Evolutionary conservation across 1,140 invertebrate genomes (phyloP), one percentile per base, ranked within the genome.

Genomic region (Neomicropteryx cornuta): DNA sequence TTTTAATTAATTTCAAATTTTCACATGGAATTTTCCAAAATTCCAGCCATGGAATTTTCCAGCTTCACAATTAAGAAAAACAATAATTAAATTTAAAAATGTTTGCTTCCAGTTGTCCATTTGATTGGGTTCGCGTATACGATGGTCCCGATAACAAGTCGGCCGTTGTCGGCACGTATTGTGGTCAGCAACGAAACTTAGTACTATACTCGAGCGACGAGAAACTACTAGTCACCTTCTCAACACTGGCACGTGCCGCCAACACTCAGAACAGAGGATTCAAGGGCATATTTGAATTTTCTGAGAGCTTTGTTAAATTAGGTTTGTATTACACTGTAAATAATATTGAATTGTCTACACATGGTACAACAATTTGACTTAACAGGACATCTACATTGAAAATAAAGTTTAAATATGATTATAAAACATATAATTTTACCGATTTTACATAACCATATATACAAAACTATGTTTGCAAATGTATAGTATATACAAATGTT

Each of bases 51-150:
- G n/a, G n/a, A n/a, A n/a, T n/a, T n/a, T n/a, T n/a, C n/a, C n/a
- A n/a, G n/a, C n/a, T n/a, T n/a, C n/a, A n/a, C n/a, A n/a, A n/a
- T n/a, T n/a, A n/a, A n/a, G 13, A 33, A 36, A 1, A 27, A 8
- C 24, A 13, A 5, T 22, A 28, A n/a, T 23, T 16, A 1, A 11
- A 21, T 11, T 23, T 4, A 11, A 19, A 18, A 20, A 21, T 35
- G 28, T 24, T 36, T 13, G 22, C 14, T 40, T 42, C 4, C 71
- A 98, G 95, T 61, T 99, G 96, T 73, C 96, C 96, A 37, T 96
- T 97, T 73, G 96, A 98, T 71, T 91, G 85, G 67, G 83, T 99
- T 41, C 90, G 89, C 68, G 83, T 99, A 38, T 96, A 87, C 66
- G 96, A 99, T 69, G 96, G 96, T 40, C 70, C 79, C 36, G 79